Percentiles rank a stretch among this genome's conserved stretches.
Conservation (phyloP, 2,113 vertebrate genomes). For the Dolichallabes microphthalmus region DNA sequence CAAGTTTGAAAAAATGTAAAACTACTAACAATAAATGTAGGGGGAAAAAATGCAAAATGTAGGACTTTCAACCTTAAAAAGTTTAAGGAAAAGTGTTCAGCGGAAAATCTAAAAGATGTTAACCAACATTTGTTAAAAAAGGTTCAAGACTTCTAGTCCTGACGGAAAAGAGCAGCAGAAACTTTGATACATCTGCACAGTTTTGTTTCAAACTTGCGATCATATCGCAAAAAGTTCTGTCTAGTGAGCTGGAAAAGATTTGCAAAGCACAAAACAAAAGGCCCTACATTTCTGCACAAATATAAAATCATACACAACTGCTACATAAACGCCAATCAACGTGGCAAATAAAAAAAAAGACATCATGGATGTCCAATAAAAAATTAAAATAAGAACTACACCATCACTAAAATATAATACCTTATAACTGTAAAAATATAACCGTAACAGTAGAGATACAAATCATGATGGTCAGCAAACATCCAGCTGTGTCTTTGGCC, state of each 20-base stretch:
- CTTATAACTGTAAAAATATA: slow-evolving; percentile 37
- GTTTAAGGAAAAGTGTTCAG: not conserved
- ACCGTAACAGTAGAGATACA: slow-evolving; percentile 27
- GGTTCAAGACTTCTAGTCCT: not conserved
- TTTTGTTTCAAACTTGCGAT: not conserved
- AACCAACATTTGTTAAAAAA: no score
- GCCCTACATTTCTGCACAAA: not conserved
- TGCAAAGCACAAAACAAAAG: not conserved
- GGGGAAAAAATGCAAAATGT: not conserved
- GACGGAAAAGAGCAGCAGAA: not conserved
- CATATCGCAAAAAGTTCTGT: not conserved
- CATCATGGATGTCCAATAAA: not conserved
- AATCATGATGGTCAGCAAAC: slow-evolving; percentile 42
- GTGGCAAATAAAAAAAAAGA: slow-evolving; percentile 43
- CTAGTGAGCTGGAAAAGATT: not conserved
- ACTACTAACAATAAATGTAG: not conserved
- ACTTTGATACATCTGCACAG: not conserved
- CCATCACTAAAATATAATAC: slow-evolving; percentile 39
- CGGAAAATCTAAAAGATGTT: not conserved
- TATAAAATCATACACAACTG: slow-evolving; percentile 20
- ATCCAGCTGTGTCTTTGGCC: slow-evolving; percentile 43
- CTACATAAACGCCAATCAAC: slow-evolving; percentile 40
- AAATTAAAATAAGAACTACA: slow-evolving; percentile 11
- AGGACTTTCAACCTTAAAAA: slow-evolving; percentile 20
- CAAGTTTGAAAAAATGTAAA: not conserved